Conservation (phyloP, 1,140 invertebrate species). For the Eupeodes corollae region DNA sequence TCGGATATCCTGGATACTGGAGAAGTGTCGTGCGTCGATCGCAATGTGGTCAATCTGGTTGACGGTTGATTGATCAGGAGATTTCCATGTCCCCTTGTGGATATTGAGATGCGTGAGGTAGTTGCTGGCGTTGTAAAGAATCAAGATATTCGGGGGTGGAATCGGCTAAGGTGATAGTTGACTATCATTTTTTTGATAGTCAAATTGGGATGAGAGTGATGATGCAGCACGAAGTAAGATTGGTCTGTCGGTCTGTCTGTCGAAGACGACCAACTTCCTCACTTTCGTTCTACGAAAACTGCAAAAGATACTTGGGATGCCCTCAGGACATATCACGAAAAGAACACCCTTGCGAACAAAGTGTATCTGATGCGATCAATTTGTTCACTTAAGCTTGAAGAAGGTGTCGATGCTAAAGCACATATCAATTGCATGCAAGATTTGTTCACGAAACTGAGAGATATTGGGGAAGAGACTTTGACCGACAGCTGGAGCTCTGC, state of each 20-base stretch:
- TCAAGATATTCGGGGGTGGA: too few relatives aligned
- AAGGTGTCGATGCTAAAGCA: constrained; percentile 1
- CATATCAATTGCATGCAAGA: constrained; percentile 1
- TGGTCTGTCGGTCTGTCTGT: constrained; percentile 1
- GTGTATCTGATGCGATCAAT: background rate
- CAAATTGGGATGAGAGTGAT: background rate
- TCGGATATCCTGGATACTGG: too few relatives aligned
- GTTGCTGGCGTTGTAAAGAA: background rate
- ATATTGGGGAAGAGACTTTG: background rate
- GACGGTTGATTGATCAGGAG: too few relatives aligned
- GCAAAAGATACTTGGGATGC: too few relatives aligned
- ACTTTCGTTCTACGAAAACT: background rate
- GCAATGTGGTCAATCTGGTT: too few relatives aligned
- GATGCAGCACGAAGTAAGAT: constrained; percentile 1
- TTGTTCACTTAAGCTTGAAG: constrained; percentile 2
- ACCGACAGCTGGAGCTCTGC: background rate
- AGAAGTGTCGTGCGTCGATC: too few relatives aligned
- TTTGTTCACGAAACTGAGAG: constrained; percentile 1
- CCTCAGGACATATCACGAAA: constrained; percentile 5
- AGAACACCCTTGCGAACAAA: constrained; percentile 2
- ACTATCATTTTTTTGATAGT: too few relatives aligned
- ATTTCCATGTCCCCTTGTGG: too few relatives aligned
- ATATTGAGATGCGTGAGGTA: too few relatives aligned
- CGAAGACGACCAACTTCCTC: background rate
- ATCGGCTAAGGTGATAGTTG: too few relatives aligned